Evolutionary conservation across 2,113 vertebrate species (phyloP).

Genomic region (Myotis yumanensis): DNA sequence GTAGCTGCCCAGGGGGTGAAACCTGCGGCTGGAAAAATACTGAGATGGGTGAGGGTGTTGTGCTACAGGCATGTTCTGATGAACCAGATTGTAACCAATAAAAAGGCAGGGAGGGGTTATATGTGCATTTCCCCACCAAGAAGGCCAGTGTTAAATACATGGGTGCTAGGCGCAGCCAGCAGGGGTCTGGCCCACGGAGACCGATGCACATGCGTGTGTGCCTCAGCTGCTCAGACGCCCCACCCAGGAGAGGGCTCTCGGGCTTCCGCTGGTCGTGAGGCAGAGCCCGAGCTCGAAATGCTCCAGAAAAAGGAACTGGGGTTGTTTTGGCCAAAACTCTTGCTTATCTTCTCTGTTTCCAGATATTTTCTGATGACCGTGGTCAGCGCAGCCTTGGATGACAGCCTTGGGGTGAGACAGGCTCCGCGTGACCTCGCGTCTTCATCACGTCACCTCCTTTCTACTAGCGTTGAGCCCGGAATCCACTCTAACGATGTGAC

Average conservation of each 20-base stretch:
- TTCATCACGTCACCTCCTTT: rapidly evolving
- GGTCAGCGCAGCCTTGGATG: rapidly evolving
- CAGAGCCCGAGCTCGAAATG: neutral
- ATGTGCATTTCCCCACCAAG: neutral
- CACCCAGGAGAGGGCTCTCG: neutral
- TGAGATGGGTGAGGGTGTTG: neutral
- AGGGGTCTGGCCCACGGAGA: neutral
- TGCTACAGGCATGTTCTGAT: neutral
- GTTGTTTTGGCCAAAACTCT: rapidly evolving
- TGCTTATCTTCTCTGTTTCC: neutral
- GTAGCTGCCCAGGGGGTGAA: neutral
- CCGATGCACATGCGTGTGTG: rapidly evolving
- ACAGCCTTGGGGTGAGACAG: rapidly evolving
- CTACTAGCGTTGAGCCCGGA: neutral
- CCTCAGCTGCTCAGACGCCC: no score
- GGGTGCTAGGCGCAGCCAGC: neutral
- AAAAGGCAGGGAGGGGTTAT: neutral
- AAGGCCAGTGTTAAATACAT: neutral
- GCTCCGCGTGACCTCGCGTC: no score
- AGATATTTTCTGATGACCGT: neutral
- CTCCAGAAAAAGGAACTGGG: neutral
- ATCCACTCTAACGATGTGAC: neutral
- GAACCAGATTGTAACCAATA: neutral
- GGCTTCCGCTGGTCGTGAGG: neutral
- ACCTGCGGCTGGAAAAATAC: neutral